Evolutionary conservation across 2,888 invertebrate species (phyloP).

Genomic region (Drosophila anceps): DNA sequence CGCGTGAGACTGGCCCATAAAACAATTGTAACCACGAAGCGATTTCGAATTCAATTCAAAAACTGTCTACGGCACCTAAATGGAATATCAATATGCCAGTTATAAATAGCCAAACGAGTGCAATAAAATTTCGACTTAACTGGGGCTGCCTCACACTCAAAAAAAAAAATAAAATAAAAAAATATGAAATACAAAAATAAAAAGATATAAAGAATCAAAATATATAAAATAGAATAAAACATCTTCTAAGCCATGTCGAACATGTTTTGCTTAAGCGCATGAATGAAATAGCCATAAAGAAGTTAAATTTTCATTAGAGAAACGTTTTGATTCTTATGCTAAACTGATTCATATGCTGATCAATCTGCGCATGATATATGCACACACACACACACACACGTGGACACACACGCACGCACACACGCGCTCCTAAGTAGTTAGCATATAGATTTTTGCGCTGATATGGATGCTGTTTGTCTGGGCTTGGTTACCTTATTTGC

Average conservation of each 20-base stretch:
- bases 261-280: conserved; percentile 65
- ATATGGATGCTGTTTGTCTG: conserved; percentile 27
- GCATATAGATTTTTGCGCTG: conserved; percentile 46
- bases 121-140: conserved; percentile 50
- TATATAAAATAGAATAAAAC: conserved; percentile 6
- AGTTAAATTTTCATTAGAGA: conserved; percentile 70
- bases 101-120: conserved; percentile 49
- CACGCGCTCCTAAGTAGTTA: conserved; percentile 28
- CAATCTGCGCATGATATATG: conserved; percentile 57
- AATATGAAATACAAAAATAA: background rate
- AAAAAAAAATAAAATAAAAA: background rate
- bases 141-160: conserved; percentile 21
- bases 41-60: conserved; percentile 33
- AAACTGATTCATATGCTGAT: conserved; percentile 75
- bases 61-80: conserved; percentile 31
- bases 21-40: conserved; percentile 48
- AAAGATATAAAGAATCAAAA: background rate
- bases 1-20: conserved; percentile 69
- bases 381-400: conserved; percentile 17
- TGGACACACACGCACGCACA: conserved; percentile 8
- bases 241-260: conserved; percentile 59
- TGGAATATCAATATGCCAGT: conserved; percentile 43
- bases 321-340: conserved; percentile 77
- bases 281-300: conserved; percentile 57
- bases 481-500: conserved; percentile 32